Evolutionary conservation across 2,888 invertebrate genomes (phyloP).

Genomic region (Seira sanloemensis): DNA sequence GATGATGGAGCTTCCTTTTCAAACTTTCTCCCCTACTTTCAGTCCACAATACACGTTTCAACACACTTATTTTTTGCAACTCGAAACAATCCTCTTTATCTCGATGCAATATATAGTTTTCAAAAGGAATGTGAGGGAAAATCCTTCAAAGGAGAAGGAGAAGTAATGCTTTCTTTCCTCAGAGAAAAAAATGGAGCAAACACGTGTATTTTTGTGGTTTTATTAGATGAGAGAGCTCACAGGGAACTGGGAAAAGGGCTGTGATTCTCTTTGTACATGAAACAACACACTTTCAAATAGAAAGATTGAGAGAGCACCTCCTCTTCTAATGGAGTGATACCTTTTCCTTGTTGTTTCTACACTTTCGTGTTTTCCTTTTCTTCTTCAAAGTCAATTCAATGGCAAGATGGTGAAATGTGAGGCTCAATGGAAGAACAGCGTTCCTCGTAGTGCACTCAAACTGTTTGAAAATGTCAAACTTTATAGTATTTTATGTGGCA

Average conservation of each 20-base stretch:
- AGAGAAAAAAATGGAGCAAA: constrained; percentile 25
- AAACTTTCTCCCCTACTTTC: not conserved
- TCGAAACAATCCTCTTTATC: constrained; percentile 8
- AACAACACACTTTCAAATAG: not conserved
- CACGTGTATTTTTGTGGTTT: constrained; percentile 31
- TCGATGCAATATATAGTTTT: not conserved
- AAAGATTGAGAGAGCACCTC: not conserved
- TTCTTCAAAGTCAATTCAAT: not conserved
- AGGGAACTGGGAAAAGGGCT: not conserved
- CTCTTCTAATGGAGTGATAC: not conserved
- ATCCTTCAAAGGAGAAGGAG: not conserved
- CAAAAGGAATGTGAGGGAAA: not conserved
- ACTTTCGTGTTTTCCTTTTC: no score
- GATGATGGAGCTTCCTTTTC: constrained; percentile 25
- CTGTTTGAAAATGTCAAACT: not conserved
- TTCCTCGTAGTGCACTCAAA: not conserved
- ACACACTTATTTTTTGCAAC: constrained; percentile 36
- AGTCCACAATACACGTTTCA: not conserved
- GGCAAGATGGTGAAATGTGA: not conserved
- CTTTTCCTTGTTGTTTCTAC: not conserved
- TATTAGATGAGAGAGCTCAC: constrained; percentile 9
- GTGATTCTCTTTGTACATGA: not conserved
- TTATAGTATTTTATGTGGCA: no score
- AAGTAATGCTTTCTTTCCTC: constrained; percentile 1
- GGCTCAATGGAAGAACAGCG: not conserved